Evolutionary conservation across 2,797 vertebrate genomes (phyloP).

Genomic region (Thunnus albacares): DNA sequence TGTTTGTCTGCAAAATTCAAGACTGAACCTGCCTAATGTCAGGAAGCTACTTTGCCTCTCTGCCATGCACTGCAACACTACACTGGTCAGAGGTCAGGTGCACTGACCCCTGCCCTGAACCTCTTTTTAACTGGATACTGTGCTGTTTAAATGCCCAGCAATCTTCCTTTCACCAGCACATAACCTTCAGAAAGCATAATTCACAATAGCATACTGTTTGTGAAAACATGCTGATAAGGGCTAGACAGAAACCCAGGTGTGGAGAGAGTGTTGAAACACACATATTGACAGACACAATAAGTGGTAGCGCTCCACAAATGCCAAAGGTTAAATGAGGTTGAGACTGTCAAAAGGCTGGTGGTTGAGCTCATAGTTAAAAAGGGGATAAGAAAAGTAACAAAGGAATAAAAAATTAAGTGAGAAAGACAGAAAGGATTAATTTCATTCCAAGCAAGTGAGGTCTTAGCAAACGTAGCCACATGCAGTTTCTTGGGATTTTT

Average conservation of each 20-base stretch:
- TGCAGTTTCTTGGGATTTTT: background rate
- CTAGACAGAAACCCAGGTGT: background rate
- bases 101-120: slow-evolving; percentile 19
- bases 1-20: background rate
- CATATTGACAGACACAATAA: slow-evolving; percentile 4
- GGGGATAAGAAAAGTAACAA: background rate
- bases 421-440: background rate
- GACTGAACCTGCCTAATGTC: slow-evolving; percentile 19
- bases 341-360: background rate
- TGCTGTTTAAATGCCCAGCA: background rate
- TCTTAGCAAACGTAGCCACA: background rate
- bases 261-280: background rate
- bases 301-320: background rate
- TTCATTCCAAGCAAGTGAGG: background rate
- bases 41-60: background rate
- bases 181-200: slow-evolving; percentile 34
- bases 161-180: background rate
- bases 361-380: background rate
- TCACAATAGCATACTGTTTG: slow-evolving; percentile 29
- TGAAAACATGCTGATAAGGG: slow-evolving; percentile 34
- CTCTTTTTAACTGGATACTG: slow-evolving; percentile 42
- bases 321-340: background rate
- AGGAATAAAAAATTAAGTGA: background rate
- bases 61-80: slow-evolving; percentile 15
- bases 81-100: slow-evolving; percentile 36